A percentile compares a stretch with the other conserved stretches of the same genome.
phyloP scores from a whole-genome alignment of 2,113 vertebrate species.

The Setophaga kirtlandii region DNA sequence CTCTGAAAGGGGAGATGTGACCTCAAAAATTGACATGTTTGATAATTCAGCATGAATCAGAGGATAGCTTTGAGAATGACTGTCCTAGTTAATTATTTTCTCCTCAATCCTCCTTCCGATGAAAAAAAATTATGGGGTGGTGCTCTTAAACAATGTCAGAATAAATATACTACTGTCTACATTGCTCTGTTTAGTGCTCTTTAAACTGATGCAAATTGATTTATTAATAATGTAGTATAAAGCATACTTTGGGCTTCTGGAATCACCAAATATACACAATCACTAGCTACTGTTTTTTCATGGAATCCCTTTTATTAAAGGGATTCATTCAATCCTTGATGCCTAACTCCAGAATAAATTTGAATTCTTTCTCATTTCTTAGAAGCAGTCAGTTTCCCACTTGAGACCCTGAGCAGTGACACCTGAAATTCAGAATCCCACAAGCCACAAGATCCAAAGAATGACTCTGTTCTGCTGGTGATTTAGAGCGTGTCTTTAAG shows the following conservation, averaged over 20 bases:
- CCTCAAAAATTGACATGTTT: neutral
- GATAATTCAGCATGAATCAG: neutral
- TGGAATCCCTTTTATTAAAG: neutral
- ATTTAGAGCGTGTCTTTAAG: constrained; percentile 11
- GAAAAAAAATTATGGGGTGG: neutral
- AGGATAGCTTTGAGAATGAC: neutral
- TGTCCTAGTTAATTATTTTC: neutral
- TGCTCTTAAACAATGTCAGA: neutral
- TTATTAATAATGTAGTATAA: neutral
- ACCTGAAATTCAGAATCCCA: constrained; percentile 5
- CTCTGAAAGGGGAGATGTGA: neutral
- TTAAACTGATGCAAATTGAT: neutral
- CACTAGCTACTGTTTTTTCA: neutral
- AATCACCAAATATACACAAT: neutral
- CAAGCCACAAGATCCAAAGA: neutral
- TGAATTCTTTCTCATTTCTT: neutral
- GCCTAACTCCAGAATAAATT: neutral
- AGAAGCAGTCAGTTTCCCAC: neutral
- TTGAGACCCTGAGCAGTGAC: neutral
- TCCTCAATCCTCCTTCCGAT: neutral
- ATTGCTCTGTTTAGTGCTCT: neutral
- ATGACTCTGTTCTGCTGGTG: constrained; percentile 4
- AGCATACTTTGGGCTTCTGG: neutral
- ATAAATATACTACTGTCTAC: neutral
- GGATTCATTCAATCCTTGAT: neutral